phyloP scores from a whole-genome alignment of 2,888 invertebrate species.

The Nomada fucata region DNA sequence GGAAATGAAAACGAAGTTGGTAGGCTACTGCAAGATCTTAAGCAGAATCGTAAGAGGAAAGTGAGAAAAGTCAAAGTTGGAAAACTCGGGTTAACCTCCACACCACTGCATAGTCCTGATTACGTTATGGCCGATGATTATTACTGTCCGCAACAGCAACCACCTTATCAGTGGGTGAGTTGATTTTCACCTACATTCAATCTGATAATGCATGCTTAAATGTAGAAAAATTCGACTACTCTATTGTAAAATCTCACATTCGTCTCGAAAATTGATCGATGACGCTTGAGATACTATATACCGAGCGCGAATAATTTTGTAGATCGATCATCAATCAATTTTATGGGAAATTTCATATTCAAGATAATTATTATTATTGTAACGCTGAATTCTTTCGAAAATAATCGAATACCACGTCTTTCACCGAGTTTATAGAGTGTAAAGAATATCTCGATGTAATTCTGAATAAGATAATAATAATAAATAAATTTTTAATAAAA shows the following conservation, averaged over 20 bases:
- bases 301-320: neutral
- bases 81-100: conserved; percentile 70
- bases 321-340: conserved; percentile 18
- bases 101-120: conserved; percentile 74
- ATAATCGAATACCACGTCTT: too few relatives aligned
- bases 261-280: conserved; percentile 11
- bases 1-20: conserved; percentile 76
- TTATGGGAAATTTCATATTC: conserved; percentile 2
- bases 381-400: neutral
- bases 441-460: neutral
- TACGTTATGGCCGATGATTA: conserved; percentile 77
- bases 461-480: neutral
- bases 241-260: neutral
- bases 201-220: neutral
- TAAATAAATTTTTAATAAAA: conserved; percentile 1
- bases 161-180: conserved; percentile 80
- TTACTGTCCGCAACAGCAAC: conserved; percentile 72
- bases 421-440: too few relatives aligned
- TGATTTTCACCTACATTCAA: conserved; percentile 9
- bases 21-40: conserved; percentile 75
- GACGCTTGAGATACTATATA: neutral
- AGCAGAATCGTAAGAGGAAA: conserved; percentile 79
- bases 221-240: neutral
- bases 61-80: conserved; percentile 70
- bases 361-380: neutral